Evolutionary conservation across 2,888 invertebrate genomes (phyloP).

Genomic region (Cantharis rustica): DNA sequence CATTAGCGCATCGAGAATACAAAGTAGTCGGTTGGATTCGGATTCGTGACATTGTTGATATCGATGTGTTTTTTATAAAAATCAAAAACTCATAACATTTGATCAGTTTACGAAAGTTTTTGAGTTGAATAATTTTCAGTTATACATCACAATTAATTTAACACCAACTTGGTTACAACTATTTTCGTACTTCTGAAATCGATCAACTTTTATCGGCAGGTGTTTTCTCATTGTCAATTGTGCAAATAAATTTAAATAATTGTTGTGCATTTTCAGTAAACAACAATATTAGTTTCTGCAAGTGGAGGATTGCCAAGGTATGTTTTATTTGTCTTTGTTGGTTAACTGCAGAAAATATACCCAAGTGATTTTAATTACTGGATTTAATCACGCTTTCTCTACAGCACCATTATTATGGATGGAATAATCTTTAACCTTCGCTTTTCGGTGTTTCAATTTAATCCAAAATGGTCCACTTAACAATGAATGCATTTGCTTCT

Average conservation of each 20-base stretch:
- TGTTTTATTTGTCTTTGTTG: not conserved
- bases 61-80: not conserved
- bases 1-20: conserved; percentile 6
- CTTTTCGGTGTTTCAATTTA: not conserved
- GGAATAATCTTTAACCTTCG: not conserved
- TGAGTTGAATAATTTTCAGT: not conserved
- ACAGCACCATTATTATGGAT: not conserved
- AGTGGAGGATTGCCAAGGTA: not conserved
- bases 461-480: not conserved
- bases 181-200: not conserved
- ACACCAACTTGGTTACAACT: not conserved
- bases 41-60: conserved; percentile 12
- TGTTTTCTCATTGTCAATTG: not conserved
- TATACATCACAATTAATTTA: not conserved
- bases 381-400: not conserved
- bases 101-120: not conserved
- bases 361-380: not conserved
- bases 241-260: not conserved
- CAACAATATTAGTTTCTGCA: not conserved
- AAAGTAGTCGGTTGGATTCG: conserved; percentile 12
- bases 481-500: not conserved
- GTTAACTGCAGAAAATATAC: not conserved
- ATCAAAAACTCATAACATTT: not conserved
- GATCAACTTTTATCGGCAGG: not conserved
- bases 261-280: not conserved